These are phyloP conservation scores for Drosophila buzzatii DNA, from an alignment of 2,888 invertebrate genomes.

Conservation along the genomic window DNA sequence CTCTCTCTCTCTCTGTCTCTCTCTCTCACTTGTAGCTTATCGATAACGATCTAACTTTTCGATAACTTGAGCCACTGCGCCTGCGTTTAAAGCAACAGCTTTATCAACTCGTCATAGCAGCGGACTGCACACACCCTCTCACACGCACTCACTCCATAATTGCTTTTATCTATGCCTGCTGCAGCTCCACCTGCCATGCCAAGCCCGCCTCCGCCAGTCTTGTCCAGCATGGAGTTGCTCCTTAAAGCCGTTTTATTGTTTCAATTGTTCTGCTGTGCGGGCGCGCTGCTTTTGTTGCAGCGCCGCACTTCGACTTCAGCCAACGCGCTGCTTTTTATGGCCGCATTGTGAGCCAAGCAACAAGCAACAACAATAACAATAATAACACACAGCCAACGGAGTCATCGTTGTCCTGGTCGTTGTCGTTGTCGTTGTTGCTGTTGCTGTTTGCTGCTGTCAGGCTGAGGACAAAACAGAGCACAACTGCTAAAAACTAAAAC, in stretches of 20 bases:
- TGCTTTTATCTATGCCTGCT: constrained; percentile 24
- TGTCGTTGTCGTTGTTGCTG: constrained; percentile 6
- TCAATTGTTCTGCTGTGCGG: constrained; percentile 71
- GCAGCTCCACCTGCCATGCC: neutral
- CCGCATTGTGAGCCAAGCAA: constrained; percentile 63
- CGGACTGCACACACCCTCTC: neutral
- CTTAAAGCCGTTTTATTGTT: constrained; percentile 80
- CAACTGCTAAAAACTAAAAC: constrained; percentile 69
- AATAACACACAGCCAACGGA: constrained; percentile 29
- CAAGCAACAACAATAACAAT: constrained; percentile 35
- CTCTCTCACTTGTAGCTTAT: neutral
- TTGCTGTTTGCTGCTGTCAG: constrained; percentile 32
- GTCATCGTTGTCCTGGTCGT: constrained; percentile 24
- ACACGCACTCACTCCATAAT: constrained; percentile 17
- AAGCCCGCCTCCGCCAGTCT: neutral
- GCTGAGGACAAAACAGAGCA: constrained; percentile 41
- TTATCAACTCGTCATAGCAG: constrained; percentile 4
- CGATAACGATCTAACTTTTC: neutral
- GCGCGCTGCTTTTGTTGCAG: constrained; percentile 63
- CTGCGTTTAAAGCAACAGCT: constrained; percentile 2
- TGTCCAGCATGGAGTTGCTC: constrained; percentile 25
- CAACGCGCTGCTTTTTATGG: constrained; percentile 67
- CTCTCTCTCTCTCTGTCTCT: neutral
- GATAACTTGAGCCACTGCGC: neutral
- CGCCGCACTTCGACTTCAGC: constrained; percentile 56